Evolutionary conservation across 2,113 vertebrate genomes (phyloP).

Genomic region (Pampusana beccarii): DNA sequence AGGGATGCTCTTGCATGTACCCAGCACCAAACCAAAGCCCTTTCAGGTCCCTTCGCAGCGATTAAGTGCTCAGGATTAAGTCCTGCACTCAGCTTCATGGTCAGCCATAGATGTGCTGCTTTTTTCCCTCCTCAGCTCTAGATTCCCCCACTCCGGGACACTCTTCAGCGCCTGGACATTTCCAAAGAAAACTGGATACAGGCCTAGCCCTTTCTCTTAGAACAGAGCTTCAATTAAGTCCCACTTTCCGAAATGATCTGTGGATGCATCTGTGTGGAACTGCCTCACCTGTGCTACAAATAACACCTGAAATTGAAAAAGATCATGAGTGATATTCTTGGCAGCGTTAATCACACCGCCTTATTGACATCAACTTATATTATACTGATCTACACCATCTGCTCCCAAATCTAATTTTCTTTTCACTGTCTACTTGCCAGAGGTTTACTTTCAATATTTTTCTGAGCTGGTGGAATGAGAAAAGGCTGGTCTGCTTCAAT

Average conservation of each 20-base stretch:
- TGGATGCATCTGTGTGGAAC: neutral
- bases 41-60: neutral
- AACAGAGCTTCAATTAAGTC: neutral
- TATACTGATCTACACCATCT: constrained; percentile 68
- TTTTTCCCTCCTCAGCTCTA: neutral
- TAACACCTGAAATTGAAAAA: constrained; percentile 58
- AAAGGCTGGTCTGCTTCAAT: constrained; percentile 54
- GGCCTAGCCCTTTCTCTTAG: neutral
- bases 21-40: neutral
- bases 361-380: constrained; percentile 64
- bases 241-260: neutral
- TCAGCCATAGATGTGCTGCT: neutral
- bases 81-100: neutral
- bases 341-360: constrained; percentile 44
- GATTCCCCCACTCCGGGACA: neutral
- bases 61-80: neutral
- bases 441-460: constrained; percentile 44
- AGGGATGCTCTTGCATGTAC: neutral
- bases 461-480: constrained; percentile 51
- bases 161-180: neutral
- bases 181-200: neutral
- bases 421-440: constrained; percentile 62
- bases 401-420: constrained; percentile 63
- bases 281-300: constrained; percentile 55
- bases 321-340: constrained; percentile 45